Conservation (phyloP, 2,797 vertebrate species). For the Pelodytes ibericus region DNA sequence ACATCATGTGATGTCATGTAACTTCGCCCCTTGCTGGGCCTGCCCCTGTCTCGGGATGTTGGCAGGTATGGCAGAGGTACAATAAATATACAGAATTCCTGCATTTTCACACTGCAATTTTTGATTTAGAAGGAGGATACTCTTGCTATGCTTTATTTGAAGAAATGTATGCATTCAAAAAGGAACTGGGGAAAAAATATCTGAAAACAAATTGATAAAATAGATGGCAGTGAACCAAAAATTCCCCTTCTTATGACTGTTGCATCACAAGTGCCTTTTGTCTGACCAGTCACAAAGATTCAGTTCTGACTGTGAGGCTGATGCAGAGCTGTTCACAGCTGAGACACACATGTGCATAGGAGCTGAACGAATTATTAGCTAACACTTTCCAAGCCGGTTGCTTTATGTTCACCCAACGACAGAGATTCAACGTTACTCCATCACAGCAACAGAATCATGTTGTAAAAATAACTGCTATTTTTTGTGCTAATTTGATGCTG, state of each 20-base stretch:
- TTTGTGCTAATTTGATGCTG: not conserved
- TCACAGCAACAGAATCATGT: not conserved
- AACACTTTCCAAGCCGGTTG: not conserved
- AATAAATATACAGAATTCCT: too few relatives aligned
- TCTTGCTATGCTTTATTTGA: too few relatives aligned
- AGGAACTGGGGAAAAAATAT: too few relatives aligned
- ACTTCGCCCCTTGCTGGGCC: too few relatives aligned
- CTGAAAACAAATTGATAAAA: not conserved
- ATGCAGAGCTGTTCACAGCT: conserved; percentile 1
- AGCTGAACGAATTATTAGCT: conserved; percentile 7
- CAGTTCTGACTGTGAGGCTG: not conserved
- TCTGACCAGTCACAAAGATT: not conserved
- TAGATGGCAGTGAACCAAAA: not conserved
- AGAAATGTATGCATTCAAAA: too few relatives aligned
- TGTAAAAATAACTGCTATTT: not conserved
- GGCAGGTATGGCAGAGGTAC: too few relatives aligned
- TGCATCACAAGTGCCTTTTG: not conserved
- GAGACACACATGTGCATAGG: not conserved
- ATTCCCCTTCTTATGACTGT: not conserved
- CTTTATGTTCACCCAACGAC: not conserved
- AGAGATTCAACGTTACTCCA: not conserved
- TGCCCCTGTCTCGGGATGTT: too few relatives aligned
- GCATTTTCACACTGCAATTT: too few relatives aligned
- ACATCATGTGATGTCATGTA: too few relatives aligned
- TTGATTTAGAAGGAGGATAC: too few relatives aligned